Evolutionary conservation across 2,888 invertebrate genomes (phyloP), one percentile per base, ranked within the genome.

Genomic region (Caenorhabditis japonica): DNA sequence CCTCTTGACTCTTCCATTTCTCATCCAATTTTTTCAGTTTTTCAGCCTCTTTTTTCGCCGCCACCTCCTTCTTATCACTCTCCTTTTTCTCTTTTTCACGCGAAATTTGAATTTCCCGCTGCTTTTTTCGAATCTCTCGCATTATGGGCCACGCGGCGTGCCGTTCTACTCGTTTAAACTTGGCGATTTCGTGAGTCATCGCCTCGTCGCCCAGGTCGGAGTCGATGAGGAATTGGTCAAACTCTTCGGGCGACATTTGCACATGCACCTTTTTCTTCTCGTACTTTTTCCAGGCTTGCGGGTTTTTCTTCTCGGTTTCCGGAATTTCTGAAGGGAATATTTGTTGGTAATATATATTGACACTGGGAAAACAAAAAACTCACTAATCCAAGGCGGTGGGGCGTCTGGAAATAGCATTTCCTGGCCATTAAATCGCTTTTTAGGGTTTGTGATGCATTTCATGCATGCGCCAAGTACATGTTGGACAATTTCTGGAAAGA

Each of bases 341-440:
- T 19, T 60, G 19, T 43, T n/a, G n/a, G 19, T n/a, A 43, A 23
- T 27, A 25, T 15, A 25, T 17, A n/a, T 41, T 38, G n/a, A n/a
- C n/a, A n/a, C n/a, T n/a, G n/a, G n/a, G n/a, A n/a, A n/a, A n/a
- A 19, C 13, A n/a, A n/a, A 4, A 23, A 27, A 47, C 60, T 55
- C 10, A 70, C 70, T 62, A n/a, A 72, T 72, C 72, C 72, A 72
- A 1, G 72, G 55, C 10, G 72, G 72, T 4, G 59, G 60, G 0
- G 7, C 55, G 15, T 53, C 25, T 12, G 72, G 60, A 38, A 60
- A 72, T 13, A 72, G 27, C 47, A 66, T 49, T 55, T 72, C 72
- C n/a, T n/a, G 8, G 0, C 72, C 72, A 4, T 25, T 23, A n/a
- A 49, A 60, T 17, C 38, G 41, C 15, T 49, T 53, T 51, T 39